phyloP scores from a whole-genome alignment of 2,797 vertebrate species.

The Halcyon chelicuti region DNA sequence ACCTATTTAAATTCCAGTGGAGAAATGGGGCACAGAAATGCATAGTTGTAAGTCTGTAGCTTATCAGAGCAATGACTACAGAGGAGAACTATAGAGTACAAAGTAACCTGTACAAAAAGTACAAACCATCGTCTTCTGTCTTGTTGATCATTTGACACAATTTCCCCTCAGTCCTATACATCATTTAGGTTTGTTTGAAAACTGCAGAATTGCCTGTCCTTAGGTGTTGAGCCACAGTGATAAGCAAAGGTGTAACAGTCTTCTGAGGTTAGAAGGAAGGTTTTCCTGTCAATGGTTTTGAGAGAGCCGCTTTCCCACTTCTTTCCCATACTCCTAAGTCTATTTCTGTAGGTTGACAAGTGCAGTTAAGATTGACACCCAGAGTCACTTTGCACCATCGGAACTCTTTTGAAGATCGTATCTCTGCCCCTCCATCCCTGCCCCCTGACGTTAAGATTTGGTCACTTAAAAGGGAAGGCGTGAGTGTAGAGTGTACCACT shows the following conservation, averaged over 20 bases:
- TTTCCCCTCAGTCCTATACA: background rate
- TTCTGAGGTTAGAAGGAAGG: background rate
- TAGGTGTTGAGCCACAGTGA: background rate
- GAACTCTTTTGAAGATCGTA: background rate
- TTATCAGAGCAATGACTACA: background rate
- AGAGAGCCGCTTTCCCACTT: background rate
- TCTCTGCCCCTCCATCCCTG: background rate
- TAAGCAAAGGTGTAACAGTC: background rate
- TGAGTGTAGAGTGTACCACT: constrained; percentile 32
- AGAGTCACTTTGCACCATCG: background rate
- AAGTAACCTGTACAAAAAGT: background rate
- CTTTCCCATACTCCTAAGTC: background rate
- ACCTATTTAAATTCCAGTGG: constrained; percentile 64
- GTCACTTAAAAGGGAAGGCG: background rate
- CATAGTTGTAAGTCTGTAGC: constrained; percentile 24
- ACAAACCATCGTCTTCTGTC: background rate
- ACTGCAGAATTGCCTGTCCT: background rate
- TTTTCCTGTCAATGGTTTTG: background rate
- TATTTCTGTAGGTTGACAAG: background rate
- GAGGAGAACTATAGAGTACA: background rate
- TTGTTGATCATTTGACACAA: background rate
- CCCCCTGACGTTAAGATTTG: background rate
- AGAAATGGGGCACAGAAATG: constrained; percentile 76
- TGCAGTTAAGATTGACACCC: background rate
- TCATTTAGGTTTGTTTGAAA: background rate